These are phyloP conservation scores for Prorops nasuta DNA, from an alignment of 1,140 invertebrate species.

Conservation along the genomic window DNA sequence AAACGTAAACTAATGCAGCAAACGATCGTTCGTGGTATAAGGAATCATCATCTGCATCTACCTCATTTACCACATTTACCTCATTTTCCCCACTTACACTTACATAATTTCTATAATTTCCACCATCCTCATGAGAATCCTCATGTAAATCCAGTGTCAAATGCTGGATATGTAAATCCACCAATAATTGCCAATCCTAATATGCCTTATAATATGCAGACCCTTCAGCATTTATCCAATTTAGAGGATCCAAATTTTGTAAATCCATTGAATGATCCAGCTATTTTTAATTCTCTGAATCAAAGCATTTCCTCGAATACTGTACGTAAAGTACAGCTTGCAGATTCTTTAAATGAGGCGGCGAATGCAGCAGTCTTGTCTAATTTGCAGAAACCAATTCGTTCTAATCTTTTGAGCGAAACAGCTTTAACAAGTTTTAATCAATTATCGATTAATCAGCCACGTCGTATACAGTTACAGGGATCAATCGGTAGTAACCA, in stretches of 20 bases:
- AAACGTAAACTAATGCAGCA: conserved; percentile 28
- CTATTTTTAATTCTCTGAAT: not conserved
- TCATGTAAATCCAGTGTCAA: not conserved
- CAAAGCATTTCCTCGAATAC: not conserved
- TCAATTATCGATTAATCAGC: too few relatives aligned
- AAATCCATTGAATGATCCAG: not conserved
- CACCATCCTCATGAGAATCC: not conserved
- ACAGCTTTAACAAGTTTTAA: too few relatives aligned
- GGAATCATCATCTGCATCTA: conserved; percentile 11
- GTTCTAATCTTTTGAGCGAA: too few relatives aligned
- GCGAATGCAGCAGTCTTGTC: too few relatives aligned
- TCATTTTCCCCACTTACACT: not conserved
- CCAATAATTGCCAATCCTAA: not conserved
- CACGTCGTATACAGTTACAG: too few relatives aligned
- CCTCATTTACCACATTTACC: conserved; percentile 9
- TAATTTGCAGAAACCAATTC: too few relatives aligned
- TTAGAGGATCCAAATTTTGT: not conserved
- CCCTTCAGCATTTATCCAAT: too few relatives aligned
- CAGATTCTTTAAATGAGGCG: too few relatives aligned
- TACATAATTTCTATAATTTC: conserved; percentile 12
- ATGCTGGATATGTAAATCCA: not conserved
- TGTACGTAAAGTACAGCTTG: too few relatives aligned
- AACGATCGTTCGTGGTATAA: conserved; percentile 20
- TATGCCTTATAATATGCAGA: too few relatives aligned
- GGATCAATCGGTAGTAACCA: too few relatives aligned